phyloP scores from a whole-genome alignment of 2,888 invertebrate genomes.

The Apotomis capreana region DNA sequence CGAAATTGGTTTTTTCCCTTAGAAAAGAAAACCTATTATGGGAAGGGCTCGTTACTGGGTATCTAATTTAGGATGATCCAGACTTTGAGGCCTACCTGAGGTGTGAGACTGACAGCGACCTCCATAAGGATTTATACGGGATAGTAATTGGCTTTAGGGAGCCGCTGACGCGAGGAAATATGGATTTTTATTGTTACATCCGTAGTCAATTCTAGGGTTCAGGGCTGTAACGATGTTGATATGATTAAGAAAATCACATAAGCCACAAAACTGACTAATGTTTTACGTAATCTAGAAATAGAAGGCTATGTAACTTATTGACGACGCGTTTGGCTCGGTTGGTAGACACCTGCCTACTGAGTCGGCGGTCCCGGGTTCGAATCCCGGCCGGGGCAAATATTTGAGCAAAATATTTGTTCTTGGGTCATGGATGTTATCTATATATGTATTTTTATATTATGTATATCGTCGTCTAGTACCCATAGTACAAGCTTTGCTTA shows the following conservation, averaged over 20 bases:
- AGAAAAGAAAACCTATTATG: constrained; percentile 72
- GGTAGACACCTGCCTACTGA: too few species aligned
- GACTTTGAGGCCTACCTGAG: constrained; percentile 61
- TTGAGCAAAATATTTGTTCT: too few species aligned
- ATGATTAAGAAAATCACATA: background rate
- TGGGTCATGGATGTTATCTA: too few species aligned
- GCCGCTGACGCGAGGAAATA: constrained; percentile 50
- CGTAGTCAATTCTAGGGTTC: background rate
- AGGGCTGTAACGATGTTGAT: background rate
- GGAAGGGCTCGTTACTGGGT: constrained; percentile 65
- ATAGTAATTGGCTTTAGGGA: constrained; percentile 55
- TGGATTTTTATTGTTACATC: constrained; percentile 15
- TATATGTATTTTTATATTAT: too few species aligned
- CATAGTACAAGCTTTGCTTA: too few species aligned
- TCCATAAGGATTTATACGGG: constrained; percentile 62
- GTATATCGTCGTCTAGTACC: too few species aligned
- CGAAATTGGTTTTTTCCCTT: constrained; percentile 72
- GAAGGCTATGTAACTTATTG: background rate
- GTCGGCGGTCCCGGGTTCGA: too few species aligned
- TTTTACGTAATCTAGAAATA: background rate
- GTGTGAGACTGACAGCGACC: constrained; percentile 66
- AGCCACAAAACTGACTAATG: background rate
- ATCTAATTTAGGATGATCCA: constrained; percentile 75
- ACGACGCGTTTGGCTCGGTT: too few species aligned
- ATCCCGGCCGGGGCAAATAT: too few species aligned